Evolutionary conservation across 2,888 invertebrate genomes (phyloP), one percentile per base, ranked within the genome.

Genomic region (Ametastegia equiseti): DNA sequence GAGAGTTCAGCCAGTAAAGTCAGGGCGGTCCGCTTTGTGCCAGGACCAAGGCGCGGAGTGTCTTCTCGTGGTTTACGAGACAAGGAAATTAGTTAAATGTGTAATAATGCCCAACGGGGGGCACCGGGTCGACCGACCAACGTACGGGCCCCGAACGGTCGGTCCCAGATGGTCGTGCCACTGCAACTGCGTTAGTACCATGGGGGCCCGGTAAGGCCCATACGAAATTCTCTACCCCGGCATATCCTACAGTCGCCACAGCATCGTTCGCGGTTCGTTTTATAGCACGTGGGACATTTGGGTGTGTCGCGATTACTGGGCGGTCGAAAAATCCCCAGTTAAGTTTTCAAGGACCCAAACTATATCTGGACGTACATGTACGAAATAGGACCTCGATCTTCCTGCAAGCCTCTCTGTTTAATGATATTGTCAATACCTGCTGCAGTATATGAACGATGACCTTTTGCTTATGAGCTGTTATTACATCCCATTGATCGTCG

Each of bases 41-140:
- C 83, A 77, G 71, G 81, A 54, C 81, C 81, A 82, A 81, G 75
- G 75, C 82, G 81, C 80, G 39, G 85, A 84, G 82, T 83, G 86
- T 87, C 87, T 87, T 87, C 84, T 82, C 83, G 83, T 87, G 86
- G 85, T 89, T 90, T 89, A 89, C 86, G 89, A 89, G 89, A 88
- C 89, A 89, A 85, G 88, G 87, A 89, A 89, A 90, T 90, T 90
- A 89, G 90, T 88, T 90, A 87, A 90, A 89, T 89, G 87, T 86
- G 87, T 90, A 90, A 89, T 90, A 89, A 89, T 85, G 86, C 88
- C 83, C 88, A 67, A 69, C 81, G 81, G 81, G 81, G 81, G 77
- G 81, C 75, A 75, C 81, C 75, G 60, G 77, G 39, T 75, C 77
- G 47, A 71, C 33, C 67, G 13, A 39, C 65, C 15, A n/a, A n/a